Percentiles rank a stretch among this genome's conserved stretches.
Conservation (phyloP, 1,140 invertebrate species). For the Antheraea mylitta region DNA sequence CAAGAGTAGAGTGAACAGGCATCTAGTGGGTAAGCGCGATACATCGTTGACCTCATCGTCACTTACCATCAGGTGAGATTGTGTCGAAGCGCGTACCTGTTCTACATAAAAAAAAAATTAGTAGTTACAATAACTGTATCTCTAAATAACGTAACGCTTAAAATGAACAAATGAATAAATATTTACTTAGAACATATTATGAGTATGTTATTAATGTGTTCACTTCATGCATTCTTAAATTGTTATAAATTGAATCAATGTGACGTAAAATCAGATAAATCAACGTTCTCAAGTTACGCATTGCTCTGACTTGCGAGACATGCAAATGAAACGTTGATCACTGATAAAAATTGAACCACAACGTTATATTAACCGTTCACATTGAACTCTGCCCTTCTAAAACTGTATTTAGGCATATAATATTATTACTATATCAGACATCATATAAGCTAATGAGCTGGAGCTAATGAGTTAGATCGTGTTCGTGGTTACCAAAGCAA, state of each 20-base stretch:
- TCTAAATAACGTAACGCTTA: too few relatives aligned
- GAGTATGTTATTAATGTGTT: too few relatives aligned
- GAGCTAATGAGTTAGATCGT: slow-evolving; percentile 25
- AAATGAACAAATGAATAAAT: too few relatives aligned
- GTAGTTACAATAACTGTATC: too few relatives aligned
- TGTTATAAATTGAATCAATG: background rate
- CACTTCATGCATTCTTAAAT: background rate
- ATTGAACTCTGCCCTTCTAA: slow-evolving; percentile 5
- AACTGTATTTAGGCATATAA: background rate
- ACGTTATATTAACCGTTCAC: background rate
- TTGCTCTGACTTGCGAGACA: background rate
- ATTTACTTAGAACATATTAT: too few relatives aligned
- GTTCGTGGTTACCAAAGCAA: slow-evolving; percentile 42
- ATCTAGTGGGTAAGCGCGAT: too few relatives aligned
- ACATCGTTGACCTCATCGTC: too few relatives aligned
- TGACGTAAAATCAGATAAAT: background rate
- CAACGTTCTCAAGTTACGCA: background rate
- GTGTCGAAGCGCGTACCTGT: too few relatives aligned
- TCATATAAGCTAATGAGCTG: slow-evolving; percentile 22
- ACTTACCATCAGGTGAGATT: too few relatives aligned
- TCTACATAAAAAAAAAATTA: too few relatives aligned
- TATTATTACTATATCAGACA: background rate
- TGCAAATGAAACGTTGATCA: background rate
- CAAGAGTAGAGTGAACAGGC: too few relatives aligned
- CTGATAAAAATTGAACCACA: background rate